These are phyloP conservation scores for Lepidochitona cinerea DNA, from an alignment of 2,888 invertebrate species.

Conservation along the genomic window DNA sequence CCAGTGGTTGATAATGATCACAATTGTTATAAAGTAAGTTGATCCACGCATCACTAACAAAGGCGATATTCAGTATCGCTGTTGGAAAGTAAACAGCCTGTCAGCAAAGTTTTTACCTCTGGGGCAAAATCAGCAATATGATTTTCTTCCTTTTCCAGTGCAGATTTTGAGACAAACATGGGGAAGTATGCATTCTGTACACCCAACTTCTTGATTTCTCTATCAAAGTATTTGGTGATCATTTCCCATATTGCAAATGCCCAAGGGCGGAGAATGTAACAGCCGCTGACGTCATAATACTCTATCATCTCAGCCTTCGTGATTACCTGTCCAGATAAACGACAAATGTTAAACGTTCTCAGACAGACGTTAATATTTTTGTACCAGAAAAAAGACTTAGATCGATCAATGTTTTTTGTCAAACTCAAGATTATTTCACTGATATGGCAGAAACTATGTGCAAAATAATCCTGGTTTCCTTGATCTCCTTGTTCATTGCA, in stretches of 20 bases:
- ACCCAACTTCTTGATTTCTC: constrained; percentile 87
- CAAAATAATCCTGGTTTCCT: too few species aligned
- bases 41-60: too few species aligned
- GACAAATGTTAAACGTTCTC: neutral
- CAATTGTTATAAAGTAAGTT: too few species aligned
- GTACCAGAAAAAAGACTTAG: neutral
- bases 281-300: constrained; percentile 98
- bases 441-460: too few species aligned
- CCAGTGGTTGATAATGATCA: too few species aligned
- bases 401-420: too few species aligned
- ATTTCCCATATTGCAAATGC: constrained; percentile 95
- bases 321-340: constrained; percentile 72
- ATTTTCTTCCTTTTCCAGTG: constrained; percentile 92
- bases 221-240: constrained; percentile 87
- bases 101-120: constrained; percentile 83
- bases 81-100: neutral
- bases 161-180: constrained; percentile 92
- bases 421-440: too few species aligned
- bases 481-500: too few species aligned
- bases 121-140: constrained; percentile 99
- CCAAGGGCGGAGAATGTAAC: constrained; percentile 97
- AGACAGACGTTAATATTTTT: neutral
- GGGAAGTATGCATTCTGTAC: constrained; percentile 98
- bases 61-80: too few species aligned
- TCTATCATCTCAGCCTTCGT: constrained; percentile 97